Evolutionary conservation across 2,797 vertebrate genomes (phyloP).

Genomic region (Discoglossus pictus): DNA sequence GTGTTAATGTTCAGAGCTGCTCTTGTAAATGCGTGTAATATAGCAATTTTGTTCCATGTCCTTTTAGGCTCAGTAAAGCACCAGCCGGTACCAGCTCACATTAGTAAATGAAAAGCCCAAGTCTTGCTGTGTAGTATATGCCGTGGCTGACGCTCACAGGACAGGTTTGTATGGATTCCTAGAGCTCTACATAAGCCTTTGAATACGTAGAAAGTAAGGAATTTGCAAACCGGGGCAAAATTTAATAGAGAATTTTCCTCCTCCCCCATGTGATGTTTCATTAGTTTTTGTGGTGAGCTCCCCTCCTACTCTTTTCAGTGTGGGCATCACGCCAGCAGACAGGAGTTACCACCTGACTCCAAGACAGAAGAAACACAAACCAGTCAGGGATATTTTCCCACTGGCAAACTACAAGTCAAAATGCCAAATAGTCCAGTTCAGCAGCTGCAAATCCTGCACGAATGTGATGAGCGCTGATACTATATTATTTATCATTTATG

Average conservation of each 20-base stretch:
- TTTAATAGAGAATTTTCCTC: slow-evolving; percentile 14
- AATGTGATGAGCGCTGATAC: too few relatives aligned
- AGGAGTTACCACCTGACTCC: slow-evolving; percentile 4
- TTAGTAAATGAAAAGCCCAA: slow-evolving; percentile 9
- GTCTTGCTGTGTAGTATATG: slow-evolving; percentile 23
- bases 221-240: slow-evolving; percentile 38
- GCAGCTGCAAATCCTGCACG: too few relatives aligned
- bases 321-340: slow-evolving; percentile 6
- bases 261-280: slow-evolving; percentile 6
- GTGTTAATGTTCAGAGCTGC: too few relatives aligned
- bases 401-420: not conserved
- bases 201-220: slow-evolving; percentile 34
- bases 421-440: too few relatives aligned
- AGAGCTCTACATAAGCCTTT: slow-evolving; percentile 27
- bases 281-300: slow-evolving; percentile 13
- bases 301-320: not conserved
- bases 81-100: slow-evolving; percentile 30
- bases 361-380: not conserved
- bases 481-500: too few relatives aligned
- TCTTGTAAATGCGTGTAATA: too few relatives aligned
- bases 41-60: too few relatives aligned
- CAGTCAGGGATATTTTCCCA: not conserved
- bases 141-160: slow-evolving; percentile 27
- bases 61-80: not conserved
- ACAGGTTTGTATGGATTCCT: slow-evolving; percentile 34